Evolutionary conservation across 2,113 vertebrate species (phyloP), one percentile per base, ranked within the genome.

Genomic region (Chloropsis hardwickii): DNA sequence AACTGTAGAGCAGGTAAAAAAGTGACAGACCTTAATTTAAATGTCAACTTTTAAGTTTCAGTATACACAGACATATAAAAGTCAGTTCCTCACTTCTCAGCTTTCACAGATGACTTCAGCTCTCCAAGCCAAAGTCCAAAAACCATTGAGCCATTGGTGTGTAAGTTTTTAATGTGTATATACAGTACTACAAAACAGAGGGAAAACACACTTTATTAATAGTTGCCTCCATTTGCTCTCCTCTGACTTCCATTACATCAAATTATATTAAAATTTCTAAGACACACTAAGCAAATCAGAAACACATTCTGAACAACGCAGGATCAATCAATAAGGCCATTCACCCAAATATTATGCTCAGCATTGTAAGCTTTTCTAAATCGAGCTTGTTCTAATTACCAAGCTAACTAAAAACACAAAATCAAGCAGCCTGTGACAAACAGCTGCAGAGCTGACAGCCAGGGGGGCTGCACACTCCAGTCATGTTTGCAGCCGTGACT

Each of bases 291-390:
- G 37, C 44, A 76, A 92, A 25, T 53, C 91, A 90, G 76, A 86
- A 81, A 70, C 92, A 72, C 66, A 71, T 19, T 82, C 44, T 47
- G n/a, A 87, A 72, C 87, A 47, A 84, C 31, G 22, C 33, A 58
- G 77, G 73, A 91, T 65, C 66, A 81, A 81, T 60, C 76, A 81
- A 78, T 67, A 84, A 79, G 28, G 77, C 83, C 64, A 29, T 74
- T 94, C 89, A 95, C 87, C 78, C 92, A 95, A 96, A 96, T 67
- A 93, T 48, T 91, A 76, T 2, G 25, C 78, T 88, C 40, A 51
- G 62, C n/a, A 11, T 3, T 2, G 28, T 20, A 84, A 61, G 61
- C 78, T 61, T 91, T 81, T 88, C 65, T 81, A 88, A 94, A 86
- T 45, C 45, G 45, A 79, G 80, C 89, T 29, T 24, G 33, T 15